Conservation (phyloP, 2,797 vertebrate genomes). For the Rhinatrema bivittatum region DNA sequence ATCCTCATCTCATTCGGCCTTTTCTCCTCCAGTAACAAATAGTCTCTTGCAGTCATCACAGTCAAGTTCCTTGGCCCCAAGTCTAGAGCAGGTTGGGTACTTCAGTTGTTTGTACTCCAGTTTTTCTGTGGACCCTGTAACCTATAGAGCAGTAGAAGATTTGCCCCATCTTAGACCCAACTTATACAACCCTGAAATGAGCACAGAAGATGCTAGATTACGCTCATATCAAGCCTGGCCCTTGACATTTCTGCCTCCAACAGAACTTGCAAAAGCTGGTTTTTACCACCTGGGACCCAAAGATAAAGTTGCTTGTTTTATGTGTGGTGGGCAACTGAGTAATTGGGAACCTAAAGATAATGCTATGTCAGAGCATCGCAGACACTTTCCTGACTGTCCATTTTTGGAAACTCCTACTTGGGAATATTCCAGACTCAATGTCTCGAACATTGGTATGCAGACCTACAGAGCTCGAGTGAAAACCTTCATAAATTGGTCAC, state of each 20-base stretch:
- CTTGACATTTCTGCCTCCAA: slow-evolving; percentile 69
- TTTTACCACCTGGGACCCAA: slow-evolving; percentile 86
- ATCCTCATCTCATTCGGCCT: slow-evolving; percentile 73
- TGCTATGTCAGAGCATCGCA: slow-evolving; percentile 83
- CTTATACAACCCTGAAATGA: slow-evolving; percentile 76
- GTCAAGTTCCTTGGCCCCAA: slow-evolving; percentile 31
- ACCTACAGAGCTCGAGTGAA: slow-evolving; percentile 77
- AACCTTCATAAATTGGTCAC: slow-evolving; percentile 87
- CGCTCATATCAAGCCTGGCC: slow-evolving; percentile 78
- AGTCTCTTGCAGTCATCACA: slow-evolving; percentile 45
- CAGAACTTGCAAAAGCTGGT: slow-evolving; percentile 85
- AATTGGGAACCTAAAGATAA: slow-evolving; percentile 96
- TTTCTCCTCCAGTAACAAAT: slow-evolving; percentile 51
- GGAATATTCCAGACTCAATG: slow-evolving; percentile 58
- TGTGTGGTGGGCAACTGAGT: slow-evolving; percentile 84
- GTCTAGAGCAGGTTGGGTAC: slow-evolving; percentile 66
- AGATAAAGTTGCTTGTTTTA: slow-evolving; percentile 88
- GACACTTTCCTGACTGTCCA: slow-evolving; percentile 86
- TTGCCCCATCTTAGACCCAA: slow-evolving; percentile 64
- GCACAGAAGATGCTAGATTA: slow-evolving; percentile 83
- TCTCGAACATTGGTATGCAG: slow-evolving; percentile 89
- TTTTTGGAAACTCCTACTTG: slow-evolving; percentile 72
- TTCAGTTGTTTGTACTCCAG: slow-evolving; percentile 66
- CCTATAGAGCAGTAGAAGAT: slow-evolving; percentile 72
- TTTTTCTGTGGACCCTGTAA: slow-evolving; percentile 65